These are phyloP conservation scores for Onychostruthus taczanowskii DNA, from an alignment of 2,113 vertebrate species.

Conservation along the genomic window DNA sequence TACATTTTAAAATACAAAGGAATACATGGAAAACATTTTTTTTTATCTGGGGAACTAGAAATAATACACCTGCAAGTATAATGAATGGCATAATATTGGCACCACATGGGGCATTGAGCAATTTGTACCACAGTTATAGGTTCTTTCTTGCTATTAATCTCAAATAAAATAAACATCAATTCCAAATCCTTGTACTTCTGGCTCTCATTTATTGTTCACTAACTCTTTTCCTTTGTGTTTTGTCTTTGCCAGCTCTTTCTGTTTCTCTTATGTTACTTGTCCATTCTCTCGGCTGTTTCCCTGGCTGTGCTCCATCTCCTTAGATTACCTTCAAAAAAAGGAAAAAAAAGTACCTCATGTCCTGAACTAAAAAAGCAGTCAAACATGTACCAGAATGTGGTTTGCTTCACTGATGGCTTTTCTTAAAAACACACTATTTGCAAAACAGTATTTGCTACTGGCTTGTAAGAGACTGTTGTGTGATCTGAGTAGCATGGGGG, in stretches of 20 bases:
- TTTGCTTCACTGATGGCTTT: not conserved
- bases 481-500: not conserved
- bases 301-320: conserved; percentile 11
- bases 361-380: not conserved
- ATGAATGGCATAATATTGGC: conserved; percentile 76
- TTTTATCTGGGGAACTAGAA: conserved; percentile 74
- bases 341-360: not conserved
- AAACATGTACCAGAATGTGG: not conserved
- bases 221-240: conserved; percentile 54
- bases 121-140: conserved; percentile 62
- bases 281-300: conserved; percentile 2
- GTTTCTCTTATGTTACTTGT: conserved; percentile 41
- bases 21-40: conserved; percentile 68
- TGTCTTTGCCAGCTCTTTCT: conserved; percentile 40
- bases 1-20: conserved; percentile 71
- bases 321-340: not conserved
- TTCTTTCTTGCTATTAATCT: conserved; percentile 74
- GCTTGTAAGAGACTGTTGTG: not conserved
- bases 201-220: conserved; percentile 59
- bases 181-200: conserved; percentile 64
- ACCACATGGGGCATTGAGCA: conserved; percentile 66
- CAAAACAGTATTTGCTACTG: not conserved
- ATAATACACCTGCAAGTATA: conserved; percentile 79
- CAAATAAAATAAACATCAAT: conserved; percentile 71
- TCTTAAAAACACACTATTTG: not conserved